Evolutionary conservation across 2,888 invertebrate species (phyloP), one percentile per base, ranked within the genome.

Genomic region (Acronicta alni): DNA sequence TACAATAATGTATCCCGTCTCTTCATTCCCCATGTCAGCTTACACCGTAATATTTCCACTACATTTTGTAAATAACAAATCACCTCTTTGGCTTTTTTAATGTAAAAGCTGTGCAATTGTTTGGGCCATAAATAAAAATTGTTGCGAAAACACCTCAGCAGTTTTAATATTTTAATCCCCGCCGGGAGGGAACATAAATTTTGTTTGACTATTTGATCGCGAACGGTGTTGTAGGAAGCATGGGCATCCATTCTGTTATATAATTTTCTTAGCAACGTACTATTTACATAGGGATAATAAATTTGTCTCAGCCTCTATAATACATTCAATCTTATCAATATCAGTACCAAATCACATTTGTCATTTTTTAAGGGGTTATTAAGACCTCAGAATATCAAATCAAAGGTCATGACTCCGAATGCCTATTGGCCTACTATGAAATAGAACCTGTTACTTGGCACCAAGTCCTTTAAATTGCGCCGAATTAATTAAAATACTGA

Each of bases 101-200:
- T 75, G 78, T 78, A 81, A 86, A 85, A 83, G 71, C 78, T 68
- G 77, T 81, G 77, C 89, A 88, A 89, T 89, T 87, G 86, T 86
- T 85, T 82, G 57, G 72, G 82, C 82, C 81, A 85, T 90, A 91
- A 91, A 91, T 91, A 89, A 89, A 89, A 89, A 87, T 85, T 84
- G 85, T 84, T 81, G 80, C 80, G 79, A 81, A 82, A 89, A 88
- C 89, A 90, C 89, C 89, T 91, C 90, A 90, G 89, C 90, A 89
- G 85, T 90, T 90, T 90, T 90, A 88, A 90, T 89, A 90, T 89
- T 90, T 90, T 90, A 89, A 90, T 90, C 88, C 87, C 71, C 80
- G 80, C 57, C 72, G 78, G 77, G 81, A 72, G 80, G 70, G 81
- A 82, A 78, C 86, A 87, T 90, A 90, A 89, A 90, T 90, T 87